Base-by-base conservation (phyloP, 2,888 invertebrate genomes). In the Eudasyphora cyanicolor region DNA sequence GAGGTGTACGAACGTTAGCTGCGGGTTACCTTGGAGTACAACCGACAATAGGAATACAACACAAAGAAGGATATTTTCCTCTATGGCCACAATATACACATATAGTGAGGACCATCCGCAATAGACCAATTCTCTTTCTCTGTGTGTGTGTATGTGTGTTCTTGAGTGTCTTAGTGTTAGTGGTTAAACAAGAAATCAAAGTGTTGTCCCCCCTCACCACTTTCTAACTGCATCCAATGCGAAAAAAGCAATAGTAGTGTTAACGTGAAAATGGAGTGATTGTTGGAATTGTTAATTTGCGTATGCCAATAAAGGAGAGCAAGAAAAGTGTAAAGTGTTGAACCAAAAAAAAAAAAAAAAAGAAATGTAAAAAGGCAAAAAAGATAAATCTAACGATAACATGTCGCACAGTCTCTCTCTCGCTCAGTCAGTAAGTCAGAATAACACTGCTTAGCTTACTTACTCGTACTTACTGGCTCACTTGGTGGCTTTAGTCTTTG, bases 1-100 rank as follows among this genome's bases (percentile, higher is more conserved):
- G 88, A 88, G 86, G 89, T 87, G 89, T 87, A 86, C 82, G 88
- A 89, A 89, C 89, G 89, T 87, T 42, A 67, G 17, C 67, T 88
- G 86, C 85, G 85, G 75, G 75, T 35, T 76, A 24, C 42, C 7
- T 21, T 7, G 2, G n/a, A 14, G 14, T 45, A n/a, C n/a, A n/a
- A n/a, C 17, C 19, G 12, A 35, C 14, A 45, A n/a, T n/a, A 45
- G n/a, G 2, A 45, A 32, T n/a, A n/a, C 4, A 32, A 32, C 2
- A 12, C 38, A 45, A 14, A 45, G n/a, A n/a, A n/a, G 45, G n/a
- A 45, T 45, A 45, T 45, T 45, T 45, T 45, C 45, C n/a, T 45
- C 45, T 45, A n/a, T n/a, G 45, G 45, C 45, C 45, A 12, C 14
- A 45, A n/a, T n/a, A n/a, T n/a, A n/a, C n/a, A n/a, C n/a, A n/a